Conservation (phyloP, 1,140 invertebrate species). For the Hirudo medicinalis region DNA sequence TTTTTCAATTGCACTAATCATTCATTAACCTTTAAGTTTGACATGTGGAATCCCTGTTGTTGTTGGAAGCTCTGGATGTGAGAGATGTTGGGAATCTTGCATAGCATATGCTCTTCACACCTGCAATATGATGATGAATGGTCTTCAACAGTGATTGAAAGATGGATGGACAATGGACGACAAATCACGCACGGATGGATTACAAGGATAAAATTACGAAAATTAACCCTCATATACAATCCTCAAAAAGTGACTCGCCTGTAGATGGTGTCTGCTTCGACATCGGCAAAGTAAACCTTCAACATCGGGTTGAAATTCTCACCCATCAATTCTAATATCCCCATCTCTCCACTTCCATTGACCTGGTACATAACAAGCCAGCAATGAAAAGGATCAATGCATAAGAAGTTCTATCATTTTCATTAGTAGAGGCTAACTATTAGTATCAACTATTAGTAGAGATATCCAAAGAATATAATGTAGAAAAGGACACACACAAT, state of each 20-base stretch:
- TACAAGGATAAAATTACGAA: neutral
- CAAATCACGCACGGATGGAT: neutral
- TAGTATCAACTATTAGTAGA: no score
- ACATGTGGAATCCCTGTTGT: constrained; percentile 77
- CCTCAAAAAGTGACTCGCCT: constrained; percentile 30
- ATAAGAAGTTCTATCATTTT: constrained; percentile 16
- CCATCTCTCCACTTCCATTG: constrained; percentile 93
- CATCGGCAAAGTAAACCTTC: constrained; percentile 94
- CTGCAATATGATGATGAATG: constrained; percentile 40
- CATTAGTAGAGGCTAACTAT: no score
- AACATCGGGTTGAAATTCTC: constrained; percentile 91
- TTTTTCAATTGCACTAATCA: neutral
- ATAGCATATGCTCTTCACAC: constrained; percentile 85
- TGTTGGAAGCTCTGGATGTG: constrained; percentile 85
- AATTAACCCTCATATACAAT: neutral
- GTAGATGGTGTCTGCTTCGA: constrained; percentile 93
- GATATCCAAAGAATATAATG: no score
- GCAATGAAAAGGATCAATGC: neutral
- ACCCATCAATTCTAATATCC: constrained; percentile 89
- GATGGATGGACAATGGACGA: neutral
- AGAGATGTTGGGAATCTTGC: constrained; percentile 90
- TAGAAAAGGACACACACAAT: no score
- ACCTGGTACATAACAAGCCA: constrained; percentile 44
- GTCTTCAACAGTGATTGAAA: neutral
- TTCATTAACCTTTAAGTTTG: constrained; percentile 39